Conservation (phyloP, 1,140 invertebrate genomes). For the Bombus waltoni region DNA sequence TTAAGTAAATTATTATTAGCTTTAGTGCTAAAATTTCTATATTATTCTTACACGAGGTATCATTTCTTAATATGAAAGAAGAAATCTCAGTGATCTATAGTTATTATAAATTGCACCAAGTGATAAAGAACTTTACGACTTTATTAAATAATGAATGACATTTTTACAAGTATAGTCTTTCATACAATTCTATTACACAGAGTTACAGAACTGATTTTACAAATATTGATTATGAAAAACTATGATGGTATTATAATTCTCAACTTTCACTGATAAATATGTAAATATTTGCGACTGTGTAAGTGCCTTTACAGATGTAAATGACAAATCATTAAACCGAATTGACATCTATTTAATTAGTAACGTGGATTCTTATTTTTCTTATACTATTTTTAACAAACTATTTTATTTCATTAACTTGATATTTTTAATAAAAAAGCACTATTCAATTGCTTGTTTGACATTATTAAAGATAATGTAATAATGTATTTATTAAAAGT, state of each 20-base stretch:
- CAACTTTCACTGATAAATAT: conserved; percentile 6
- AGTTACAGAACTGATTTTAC: conserved; percentile 48
- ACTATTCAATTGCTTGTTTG: neutral
- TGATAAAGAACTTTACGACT: conserved; percentile 13
- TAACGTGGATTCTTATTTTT: neutral
- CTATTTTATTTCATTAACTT: neutral
- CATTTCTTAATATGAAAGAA: conserved; percentile 32
- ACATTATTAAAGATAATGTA: neutral
- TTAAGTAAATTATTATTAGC: conserved; percentile 15
- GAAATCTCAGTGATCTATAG: conserved; percentile 9
- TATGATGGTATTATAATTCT: conserved; percentile 7
- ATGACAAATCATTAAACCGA: conserved; percentile 11
- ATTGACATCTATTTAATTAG: conserved; percentile 7
- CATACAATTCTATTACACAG: conserved; percentile 40
- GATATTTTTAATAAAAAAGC: conserved; percentile 15
- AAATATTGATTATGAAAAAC: neutral
- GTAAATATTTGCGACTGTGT: conserved; percentile 36
- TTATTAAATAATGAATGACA: neutral
- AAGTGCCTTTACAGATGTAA: conserved; percentile 37
- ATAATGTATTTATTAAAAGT: neutral
- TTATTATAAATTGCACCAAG: conserved; percentile 12
- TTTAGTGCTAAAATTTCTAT: conserved; percentile 31
- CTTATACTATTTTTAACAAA: neutral
- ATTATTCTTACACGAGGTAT: conserved; percentile 35
- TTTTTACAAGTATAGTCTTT: conserved; percentile 34